Percentiles rank a stretch among this genome's conserved stretches.
phyloP scores from a whole-genome alignment of 2,797 vertebrate genomes.

The Brachyrhaphis roseni region DNA sequence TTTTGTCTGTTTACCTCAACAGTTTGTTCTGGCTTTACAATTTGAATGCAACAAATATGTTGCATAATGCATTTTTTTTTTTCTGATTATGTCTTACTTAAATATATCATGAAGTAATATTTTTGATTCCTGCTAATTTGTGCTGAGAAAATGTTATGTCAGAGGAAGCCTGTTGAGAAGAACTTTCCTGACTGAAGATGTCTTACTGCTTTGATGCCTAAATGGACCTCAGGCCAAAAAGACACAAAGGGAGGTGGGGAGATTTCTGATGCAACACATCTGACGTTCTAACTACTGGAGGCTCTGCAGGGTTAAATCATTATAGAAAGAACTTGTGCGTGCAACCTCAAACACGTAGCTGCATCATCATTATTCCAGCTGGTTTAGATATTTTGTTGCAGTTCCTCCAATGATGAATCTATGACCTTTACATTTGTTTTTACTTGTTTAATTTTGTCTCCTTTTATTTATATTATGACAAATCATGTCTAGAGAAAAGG shows the following conservation, averaged over 20 bases:
- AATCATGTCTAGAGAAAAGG: not conserved
- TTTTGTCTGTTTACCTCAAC: not conserved
- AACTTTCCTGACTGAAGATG: conserved; percentile 54
- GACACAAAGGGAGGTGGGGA: conserved; percentile 65
- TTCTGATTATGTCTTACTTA: not conserved
- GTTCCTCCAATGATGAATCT: conserved; percentile 3
- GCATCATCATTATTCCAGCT: conserved; percentile 9
- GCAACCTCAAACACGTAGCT: conserved; percentile 14
- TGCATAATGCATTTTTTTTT: not conserved
- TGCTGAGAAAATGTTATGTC: conserved; percentile 59
- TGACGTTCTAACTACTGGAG: conserved; percentile 52
- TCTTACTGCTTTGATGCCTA: conserved; percentile 75
- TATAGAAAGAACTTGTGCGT: conserved; percentile 30
- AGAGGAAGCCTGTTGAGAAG: conserved; percentile 56
- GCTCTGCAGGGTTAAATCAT: conserved; percentile 38
- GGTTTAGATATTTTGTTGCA: not conserved
- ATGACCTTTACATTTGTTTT: conserved; percentile 31
- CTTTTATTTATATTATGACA: not conserved
- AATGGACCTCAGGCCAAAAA: conserved; percentile 71
- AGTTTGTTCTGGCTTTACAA: not conserved
- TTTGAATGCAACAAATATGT: not conserved
- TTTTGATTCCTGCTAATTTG: conserved; percentile 52
- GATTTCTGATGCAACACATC: conserved; percentile 74
- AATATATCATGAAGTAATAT: conserved; percentile 8
- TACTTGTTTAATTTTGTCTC: conserved; percentile 11